Conservation (phyloP, 1,140 invertebrate genomes). For the Bombus waltoni region DNA sequence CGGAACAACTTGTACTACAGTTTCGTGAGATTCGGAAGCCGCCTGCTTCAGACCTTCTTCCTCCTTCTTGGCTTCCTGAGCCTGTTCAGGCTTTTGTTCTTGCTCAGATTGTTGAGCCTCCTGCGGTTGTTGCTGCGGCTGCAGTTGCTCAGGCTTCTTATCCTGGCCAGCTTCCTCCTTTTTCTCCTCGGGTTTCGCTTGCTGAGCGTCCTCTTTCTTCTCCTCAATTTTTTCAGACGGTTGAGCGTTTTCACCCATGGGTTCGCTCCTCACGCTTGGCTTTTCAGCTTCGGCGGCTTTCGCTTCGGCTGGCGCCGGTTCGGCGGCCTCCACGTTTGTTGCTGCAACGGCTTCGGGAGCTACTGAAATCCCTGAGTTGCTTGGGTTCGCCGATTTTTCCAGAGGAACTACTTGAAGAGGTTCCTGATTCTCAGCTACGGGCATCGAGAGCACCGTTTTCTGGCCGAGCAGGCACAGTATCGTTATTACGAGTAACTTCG, state of each 20-base stretch:
- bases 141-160: constrained; percentile 16
- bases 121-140: constrained; percentile 19
- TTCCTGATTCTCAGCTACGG: constrained; percentile 68
- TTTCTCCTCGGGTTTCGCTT: constrained; percentile 48
- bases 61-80: constrained; percentile 35
- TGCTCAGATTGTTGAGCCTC: neutral
- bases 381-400: constrained; percentile 43
- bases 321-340: neutral
- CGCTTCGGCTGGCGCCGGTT: constrained; percentile 4
- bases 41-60: constrained; percentile 65
- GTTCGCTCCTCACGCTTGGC: neutral
- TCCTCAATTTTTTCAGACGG: constrained; percentile 38
- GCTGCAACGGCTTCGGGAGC: neutral
- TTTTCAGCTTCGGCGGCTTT: neutral
- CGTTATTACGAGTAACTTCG: constrained; percentile 71
- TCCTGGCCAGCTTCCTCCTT: constrained; percentile 11
- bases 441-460: constrained; percentile 70
- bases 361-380: neutral
- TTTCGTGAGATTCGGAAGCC: constrained; percentile 55
- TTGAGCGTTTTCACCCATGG: constrained; percentile 23
- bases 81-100: neutral
- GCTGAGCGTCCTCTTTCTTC: constrained; percentile 58
- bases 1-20: constrained; percentile 35
- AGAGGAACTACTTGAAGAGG: constrained; percentile 53
- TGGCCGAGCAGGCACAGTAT: constrained; percentile 73